Evolutionary conservation across 2,113 vertebrate species (phyloP).

Genomic region (Athene cunicularia): DNA sequence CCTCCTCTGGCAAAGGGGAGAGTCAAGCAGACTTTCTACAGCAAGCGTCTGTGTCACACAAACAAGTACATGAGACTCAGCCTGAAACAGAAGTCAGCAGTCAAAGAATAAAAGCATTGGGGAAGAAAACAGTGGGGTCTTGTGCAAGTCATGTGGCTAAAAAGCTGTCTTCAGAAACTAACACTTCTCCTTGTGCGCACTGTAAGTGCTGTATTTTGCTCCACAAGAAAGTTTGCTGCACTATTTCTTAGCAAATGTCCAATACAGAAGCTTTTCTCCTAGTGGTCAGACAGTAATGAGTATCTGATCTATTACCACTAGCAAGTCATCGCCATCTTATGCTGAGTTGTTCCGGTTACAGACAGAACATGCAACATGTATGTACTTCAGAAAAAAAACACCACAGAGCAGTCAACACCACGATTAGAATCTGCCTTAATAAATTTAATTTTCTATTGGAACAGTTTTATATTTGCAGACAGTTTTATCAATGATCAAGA

Average conservation of each 20-base stretch:
- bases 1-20: background rate
- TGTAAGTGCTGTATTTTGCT: background rate
- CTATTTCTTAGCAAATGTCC: background rate
- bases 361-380: rapidly evolving
- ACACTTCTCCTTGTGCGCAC: rapidly evolving
- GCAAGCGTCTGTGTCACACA: background rate
- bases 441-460: background rate
- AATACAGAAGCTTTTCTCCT: background rate
- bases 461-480: background rate
- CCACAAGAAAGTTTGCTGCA: background rate
- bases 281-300: rapidly evolving
- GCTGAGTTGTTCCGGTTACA: background rate
- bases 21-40: background rate
- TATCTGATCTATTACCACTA: background rate
- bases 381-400: background rate
- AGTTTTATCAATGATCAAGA: background rate
- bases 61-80: background rate
- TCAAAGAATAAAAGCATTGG: background rate
- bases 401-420: background rate
- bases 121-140: background rate
- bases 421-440: background rate
- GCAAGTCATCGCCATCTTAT: background rate
- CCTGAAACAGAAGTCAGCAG: background rate
- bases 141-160: background rate
- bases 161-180: background rate